Percentiles rank a stretch among this genome's conserved stretches.
phyloP scores from a whole-genome alignment of 1,140 invertebrate genomes.

The Bombus sibiricus region DNA sequence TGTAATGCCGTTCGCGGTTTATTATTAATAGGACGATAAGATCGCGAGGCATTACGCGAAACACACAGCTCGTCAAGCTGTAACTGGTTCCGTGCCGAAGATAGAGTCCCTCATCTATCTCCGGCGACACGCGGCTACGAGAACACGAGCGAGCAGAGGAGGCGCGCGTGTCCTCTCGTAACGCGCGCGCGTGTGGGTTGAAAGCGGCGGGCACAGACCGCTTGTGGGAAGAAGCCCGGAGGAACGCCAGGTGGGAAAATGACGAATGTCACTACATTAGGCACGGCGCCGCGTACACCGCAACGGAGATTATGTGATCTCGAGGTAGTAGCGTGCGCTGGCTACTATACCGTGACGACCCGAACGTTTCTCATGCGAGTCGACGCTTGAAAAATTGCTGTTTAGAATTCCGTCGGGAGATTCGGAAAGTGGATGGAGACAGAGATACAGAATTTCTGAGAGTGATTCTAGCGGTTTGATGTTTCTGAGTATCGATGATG shows the following conservation, averaged over 20 bases:
- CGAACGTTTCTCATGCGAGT: conserved; percentile 2
- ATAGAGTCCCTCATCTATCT: conserved; percentile 70
- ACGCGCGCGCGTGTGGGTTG: conserved; percentile 24
- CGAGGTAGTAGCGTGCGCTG: conserved; percentile 1
- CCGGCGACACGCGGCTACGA: conserved; percentile 54
- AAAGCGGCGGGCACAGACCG: not conserved
- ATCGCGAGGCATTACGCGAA: conserved; percentile 72
- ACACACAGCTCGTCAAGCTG: conserved; percentile 69
- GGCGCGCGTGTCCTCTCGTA: not conserved
- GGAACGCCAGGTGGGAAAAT: conserved; percentile 57
- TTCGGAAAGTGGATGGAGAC: not conserved
- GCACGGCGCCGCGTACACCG: conserved; percentile 19
- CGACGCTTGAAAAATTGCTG: conserved; percentile 3
- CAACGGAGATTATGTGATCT: conserved; percentile 50
- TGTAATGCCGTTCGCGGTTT: conserved; percentile 67
- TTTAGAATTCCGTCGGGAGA: not conserved
- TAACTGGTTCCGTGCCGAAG: conserved; percentile 69
- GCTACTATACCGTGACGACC: conserved; percentile 7
- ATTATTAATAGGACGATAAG: conserved; percentile 76
- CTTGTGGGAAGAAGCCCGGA: conserved; percentile 39
- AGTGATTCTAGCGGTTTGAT: too few species aligned
- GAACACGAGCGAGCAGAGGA: conserved; percentile 45
- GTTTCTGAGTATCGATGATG: too few species aligned
- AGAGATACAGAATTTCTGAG: too few species aligned
- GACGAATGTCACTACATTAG: conserved; percentile 60